These are phyloP conservation scores for Phoxinus dragarum DNA, from an alignment of 2,797 vertebrate species.

Conservation along the genomic window DNA sequence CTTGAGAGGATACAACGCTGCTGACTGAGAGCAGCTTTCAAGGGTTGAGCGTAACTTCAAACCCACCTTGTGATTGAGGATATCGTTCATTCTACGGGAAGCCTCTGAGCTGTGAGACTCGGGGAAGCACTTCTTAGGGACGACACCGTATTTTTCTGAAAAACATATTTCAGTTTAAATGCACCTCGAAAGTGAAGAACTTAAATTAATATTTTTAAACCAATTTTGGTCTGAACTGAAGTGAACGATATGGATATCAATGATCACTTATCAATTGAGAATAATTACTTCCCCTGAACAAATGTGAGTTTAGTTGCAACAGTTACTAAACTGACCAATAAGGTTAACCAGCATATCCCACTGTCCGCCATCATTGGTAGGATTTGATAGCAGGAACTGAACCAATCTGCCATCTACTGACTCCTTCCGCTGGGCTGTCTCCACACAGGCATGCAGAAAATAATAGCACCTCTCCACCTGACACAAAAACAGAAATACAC, in stretches of 20 bases:
- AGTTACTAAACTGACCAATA: conserved; percentile 83
- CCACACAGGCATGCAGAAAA: conserved; percentile 91
- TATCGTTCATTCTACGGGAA: conserved; percentile 96
- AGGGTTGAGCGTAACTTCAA: not conserved
- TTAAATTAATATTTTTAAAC: not conserved
- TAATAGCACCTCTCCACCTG: conserved; percentile 96
- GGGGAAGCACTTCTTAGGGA: conserved; percentile 97
- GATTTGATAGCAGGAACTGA: conserved; percentile 93
- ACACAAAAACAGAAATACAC: conserved; percentile 2
- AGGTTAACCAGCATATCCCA: conserved; percentile 99
- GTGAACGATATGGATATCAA: not conserved
- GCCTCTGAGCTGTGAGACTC: conserved; percentile 96
- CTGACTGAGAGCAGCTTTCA: conserved; percentile 12
- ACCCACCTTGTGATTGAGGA: conserved; percentile 95
- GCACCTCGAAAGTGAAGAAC: not conserved
- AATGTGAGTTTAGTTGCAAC: not conserved
- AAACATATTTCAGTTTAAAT: conserved; percentile 12
- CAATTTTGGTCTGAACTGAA: not conserved
- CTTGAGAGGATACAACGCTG: not conserved
- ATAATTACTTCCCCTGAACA: not conserved
- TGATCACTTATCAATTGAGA: not conserved
- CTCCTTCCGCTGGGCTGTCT: conserved; percentile 91
- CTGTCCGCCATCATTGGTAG: conserved; percentile 95
- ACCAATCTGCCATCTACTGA: conserved; percentile 91
- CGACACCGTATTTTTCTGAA: conserved; percentile 94